phyloP scores from a whole-genome alignment of 1,140 invertebrate species.

The Drosophila bifasciata region DNA sequence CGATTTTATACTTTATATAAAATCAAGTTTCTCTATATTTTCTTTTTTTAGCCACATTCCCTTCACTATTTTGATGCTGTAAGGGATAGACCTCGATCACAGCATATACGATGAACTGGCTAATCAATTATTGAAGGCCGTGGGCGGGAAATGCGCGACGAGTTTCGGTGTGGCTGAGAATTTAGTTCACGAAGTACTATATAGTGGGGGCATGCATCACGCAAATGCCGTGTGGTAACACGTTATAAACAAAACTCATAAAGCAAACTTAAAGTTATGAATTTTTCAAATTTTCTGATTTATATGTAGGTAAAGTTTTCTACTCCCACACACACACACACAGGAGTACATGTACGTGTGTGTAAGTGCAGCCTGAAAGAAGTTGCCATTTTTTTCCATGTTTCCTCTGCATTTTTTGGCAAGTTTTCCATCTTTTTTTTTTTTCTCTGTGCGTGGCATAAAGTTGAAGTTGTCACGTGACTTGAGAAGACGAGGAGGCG shows the following conservation, averaged over 20 bases:
- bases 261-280: slow-evolving; percentile 80
- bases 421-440: slow-evolving; percentile 39
- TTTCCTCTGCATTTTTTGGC: slow-evolving; percentile 49
- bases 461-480: slow-evolving; percentile 71
- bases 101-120: not conserved
- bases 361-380: slow-evolving; percentile 40
- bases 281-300: slow-evolving; percentile 79
- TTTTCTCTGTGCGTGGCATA: slow-evolving; percentile 15
- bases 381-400: slow-evolving; percentile 34
- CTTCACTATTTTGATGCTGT: not conserved
- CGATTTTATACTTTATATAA: too few species aligned
- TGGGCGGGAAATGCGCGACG: too few species aligned
- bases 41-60: not conserved
- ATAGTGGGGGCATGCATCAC: slow-evolving; percentile 49
- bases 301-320: slow-evolving; percentile 70
- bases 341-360: slow-evolving; percentile 10
- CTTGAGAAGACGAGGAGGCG: slow-evolving; percentile 55
- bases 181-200: not conserved
- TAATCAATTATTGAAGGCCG: slow-evolving; percentile 12
- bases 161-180: not conserved
- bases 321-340: slow-evolving; percentile 12
- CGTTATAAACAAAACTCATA: slow-evolving; percentile 73
- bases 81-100: too few species aligned
- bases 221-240: slow-evolving; percentile 66
- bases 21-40: too few species aligned